These are phyloP conservation scores for Serinus canaria DNA, from an alignment of 2,113 vertebrate genomes.

Conservation along the genomic window DNA sequence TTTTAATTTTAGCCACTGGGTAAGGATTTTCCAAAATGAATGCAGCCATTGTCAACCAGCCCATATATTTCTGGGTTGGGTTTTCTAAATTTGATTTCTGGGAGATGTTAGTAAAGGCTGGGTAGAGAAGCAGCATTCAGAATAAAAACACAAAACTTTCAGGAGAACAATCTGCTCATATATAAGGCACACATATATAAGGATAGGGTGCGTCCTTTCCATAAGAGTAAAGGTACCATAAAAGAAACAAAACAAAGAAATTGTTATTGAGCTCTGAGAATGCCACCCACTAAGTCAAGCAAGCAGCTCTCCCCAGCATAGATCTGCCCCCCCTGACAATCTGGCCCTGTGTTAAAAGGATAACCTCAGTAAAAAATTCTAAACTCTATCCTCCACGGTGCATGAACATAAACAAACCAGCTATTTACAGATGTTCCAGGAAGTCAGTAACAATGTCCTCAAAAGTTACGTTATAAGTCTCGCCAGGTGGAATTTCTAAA, in stretches of 20 bases:
- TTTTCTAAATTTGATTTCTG: background rate
- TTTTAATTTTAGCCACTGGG: background rate
- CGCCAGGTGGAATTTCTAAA: conserved; percentile 58
- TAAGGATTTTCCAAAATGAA: conserved; percentile 32
- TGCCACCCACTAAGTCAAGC: conserved; percentile 56
- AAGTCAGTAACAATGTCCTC: conserved; percentile 44
- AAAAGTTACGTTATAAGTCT: conserved; percentile 26
- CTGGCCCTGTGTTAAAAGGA: conserved; percentile 40
- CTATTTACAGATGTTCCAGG: conserved; percentile 49
- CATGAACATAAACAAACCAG: conserved; percentile 45
- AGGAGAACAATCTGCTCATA: background rate
- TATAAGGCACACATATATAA: background rate
- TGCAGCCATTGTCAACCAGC: background rate
- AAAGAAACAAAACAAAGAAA: conserved; percentile 55
- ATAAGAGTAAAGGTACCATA: conserved; percentile 6
- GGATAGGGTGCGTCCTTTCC: background rate
- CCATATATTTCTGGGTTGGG: background rate
- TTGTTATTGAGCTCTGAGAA: conserved; percentile 12
- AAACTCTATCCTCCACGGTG: conserved; percentile 63
- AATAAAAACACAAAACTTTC: conserved; percentile 7
- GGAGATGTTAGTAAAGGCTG: background rate
- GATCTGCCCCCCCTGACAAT: conserved; percentile 4
- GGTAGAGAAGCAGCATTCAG: background rate
- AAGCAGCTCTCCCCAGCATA: background rate
- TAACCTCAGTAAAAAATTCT: conserved; percentile 42